A percentile compares a stretch with the other conserved stretches of the same genome.
phyloP scores from a whole-genome alignment of 2,888 invertebrate genomes.

The Amblyteles armatorius region DNA sequence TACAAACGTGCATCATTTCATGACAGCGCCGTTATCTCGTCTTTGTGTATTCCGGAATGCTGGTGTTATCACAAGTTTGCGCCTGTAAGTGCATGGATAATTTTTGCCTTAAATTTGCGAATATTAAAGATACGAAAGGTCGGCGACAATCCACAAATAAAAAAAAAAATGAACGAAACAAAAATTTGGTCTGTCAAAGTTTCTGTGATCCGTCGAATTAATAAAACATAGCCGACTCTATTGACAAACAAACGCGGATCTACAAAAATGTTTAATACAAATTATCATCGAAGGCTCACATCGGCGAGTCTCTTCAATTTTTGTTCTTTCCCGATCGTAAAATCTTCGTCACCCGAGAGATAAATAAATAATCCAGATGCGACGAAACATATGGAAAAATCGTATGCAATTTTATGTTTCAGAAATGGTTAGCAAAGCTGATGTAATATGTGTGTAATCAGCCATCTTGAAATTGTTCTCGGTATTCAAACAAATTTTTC shows the following conservation, averaged over 20 bases:
- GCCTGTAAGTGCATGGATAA: no score
- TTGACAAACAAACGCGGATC: not conserved
- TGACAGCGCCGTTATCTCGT: not conserved
- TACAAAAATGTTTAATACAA: not conserved
- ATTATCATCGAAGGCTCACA: not conserved
- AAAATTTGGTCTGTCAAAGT: no score
- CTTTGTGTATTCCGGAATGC: not conserved
- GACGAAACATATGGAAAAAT: not conserved
- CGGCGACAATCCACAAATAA: no score
- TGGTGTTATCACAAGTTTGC: not conserved
- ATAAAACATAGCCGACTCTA: no score
- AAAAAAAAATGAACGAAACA: no score
- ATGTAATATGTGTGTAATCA: constrained; percentile 43
- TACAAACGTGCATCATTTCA: no score
- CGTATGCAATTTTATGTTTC: not conserved
- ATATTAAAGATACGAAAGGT: no score
- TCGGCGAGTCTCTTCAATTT: not conserved
- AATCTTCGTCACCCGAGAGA: not conserved
- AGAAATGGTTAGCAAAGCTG: constrained; percentile 31
- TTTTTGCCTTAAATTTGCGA: no score
- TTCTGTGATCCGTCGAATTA: no score
- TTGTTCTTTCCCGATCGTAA: not conserved
- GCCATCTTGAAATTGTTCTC: constrained; percentile 56
- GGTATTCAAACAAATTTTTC: constrained; percentile 43
- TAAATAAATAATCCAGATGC: not conserved